Evolutionary conservation across 2,888 invertebrate species (phyloP).

Genomic region (Drosophila paracracens): DNA sequence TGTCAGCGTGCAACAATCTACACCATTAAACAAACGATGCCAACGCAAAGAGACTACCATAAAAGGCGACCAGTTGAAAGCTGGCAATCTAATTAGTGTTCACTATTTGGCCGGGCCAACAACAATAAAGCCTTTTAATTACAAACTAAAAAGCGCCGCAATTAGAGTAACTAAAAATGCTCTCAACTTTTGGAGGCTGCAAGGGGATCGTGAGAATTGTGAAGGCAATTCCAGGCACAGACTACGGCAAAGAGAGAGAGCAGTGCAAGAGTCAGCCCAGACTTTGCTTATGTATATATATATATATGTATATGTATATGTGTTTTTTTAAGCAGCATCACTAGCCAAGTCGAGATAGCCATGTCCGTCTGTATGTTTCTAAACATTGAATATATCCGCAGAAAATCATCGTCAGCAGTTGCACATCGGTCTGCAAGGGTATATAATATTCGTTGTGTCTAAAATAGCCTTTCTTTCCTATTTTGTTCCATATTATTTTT

Average conservation of each 20-base stretch:
- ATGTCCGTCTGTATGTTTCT: background rate
- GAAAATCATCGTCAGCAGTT: background rate
- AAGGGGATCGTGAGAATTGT: slow-evolving; percentile 71
- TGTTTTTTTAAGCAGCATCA: background rate
- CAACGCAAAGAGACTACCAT: slow-evolving; percentile 56
- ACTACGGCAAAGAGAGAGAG: background rate
- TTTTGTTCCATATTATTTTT: background rate
- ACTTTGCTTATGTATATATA: background rate
- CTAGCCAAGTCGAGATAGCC: background rate
- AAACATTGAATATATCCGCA: background rate
- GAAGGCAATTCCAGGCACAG: background rate
- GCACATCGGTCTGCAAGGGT: background rate
- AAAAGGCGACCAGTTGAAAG: slow-evolving; percentile 56
- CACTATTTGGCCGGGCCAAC: slow-evolving; percentile 46
- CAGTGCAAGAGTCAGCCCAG: background rate
- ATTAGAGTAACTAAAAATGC: slow-evolving; percentile 65
- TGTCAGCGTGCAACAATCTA: slow-evolving; percentile 81
- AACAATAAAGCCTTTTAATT: slow-evolving; percentile 70
- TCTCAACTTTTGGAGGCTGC: slow-evolving; percentile 10
- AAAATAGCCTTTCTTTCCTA: background rate
- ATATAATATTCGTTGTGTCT: background rate
- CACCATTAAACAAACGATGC: slow-evolving; percentile 81
- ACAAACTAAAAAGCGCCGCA: slow-evolving; percentile 60
- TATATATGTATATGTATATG: background rate
- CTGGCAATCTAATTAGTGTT: slow-evolving; percentile 81